phyloP scores from a whole-genome alignment of 2,888 invertebrate genomes.

The Torymus aiolomorphi region DNA sequence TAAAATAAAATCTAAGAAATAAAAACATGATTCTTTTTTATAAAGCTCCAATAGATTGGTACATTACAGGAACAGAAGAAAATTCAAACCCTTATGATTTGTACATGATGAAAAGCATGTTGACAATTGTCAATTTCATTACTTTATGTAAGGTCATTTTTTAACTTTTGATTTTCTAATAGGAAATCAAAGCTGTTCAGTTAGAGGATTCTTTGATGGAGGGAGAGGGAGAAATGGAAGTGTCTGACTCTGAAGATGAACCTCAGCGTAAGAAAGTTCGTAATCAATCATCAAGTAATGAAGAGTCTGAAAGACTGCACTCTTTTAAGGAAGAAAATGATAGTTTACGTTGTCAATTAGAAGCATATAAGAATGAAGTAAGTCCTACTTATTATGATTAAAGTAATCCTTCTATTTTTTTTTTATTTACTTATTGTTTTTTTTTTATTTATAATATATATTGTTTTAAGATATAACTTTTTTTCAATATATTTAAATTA shows the following conservation, averaged over 20 bases:
- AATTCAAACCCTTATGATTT: slow-evolving; percentile 50
- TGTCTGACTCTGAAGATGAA: slow-evolving; percentile 86
- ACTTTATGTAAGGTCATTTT: slow-evolving; percentile 20
- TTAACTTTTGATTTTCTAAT: slow-evolving; percentile 59
- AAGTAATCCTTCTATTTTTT: too few species aligned
- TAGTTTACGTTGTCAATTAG: slow-evolving; percentile 91
- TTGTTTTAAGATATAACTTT: background rate
- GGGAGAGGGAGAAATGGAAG: slow-evolving; percentile 91
- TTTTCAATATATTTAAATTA: slow-evolving; percentile 10
- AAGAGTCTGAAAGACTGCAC: slow-evolving; percentile 69
- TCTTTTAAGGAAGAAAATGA: slow-evolving; percentile 89
- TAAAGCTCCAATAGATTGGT: slow-evolving; percentile 47
- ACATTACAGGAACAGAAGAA: slow-evolving; percentile 47
- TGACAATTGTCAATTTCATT: slow-evolving; percentile 44
- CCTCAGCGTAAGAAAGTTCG: slow-evolving; percentile 71
- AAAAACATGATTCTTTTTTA: slow-evolving; percentile 33
- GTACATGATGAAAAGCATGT: slow-evolving; percentile 59
- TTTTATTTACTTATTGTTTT: too few species aligned
- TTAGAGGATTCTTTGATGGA: slow-evolving; percentile 81
- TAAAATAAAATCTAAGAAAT: slow-evolving; percentile 17
- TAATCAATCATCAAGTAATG: slow-evolving; percentile 65
- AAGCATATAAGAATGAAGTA: slow-evolving; percentile 93
- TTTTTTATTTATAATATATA: background rate
- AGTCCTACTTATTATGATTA: background rate
- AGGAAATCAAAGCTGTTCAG: slow-evolving; percentile 84